A percentile compares a stretch with the other conserved stretches of the same genome.
Evolutionary conservation across 2,797 vertebrate species (phyloP).

Genomic region (Ptychadena robeensis): DNA sequence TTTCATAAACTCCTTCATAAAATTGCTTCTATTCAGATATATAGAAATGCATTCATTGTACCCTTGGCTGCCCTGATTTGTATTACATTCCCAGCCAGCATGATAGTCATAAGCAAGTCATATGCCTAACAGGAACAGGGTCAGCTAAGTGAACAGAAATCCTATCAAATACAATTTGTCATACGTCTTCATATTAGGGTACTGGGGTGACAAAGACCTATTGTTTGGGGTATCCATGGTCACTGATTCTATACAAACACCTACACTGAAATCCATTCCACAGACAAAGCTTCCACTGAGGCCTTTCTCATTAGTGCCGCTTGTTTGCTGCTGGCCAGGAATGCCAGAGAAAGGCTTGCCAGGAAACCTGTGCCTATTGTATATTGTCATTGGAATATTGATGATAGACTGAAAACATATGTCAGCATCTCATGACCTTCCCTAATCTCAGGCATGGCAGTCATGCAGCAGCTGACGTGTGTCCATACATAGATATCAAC

Average conservation of each 20-base stretch:
- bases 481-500: slow-evolving; percentile 6
- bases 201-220: slow-evolving; percentile 11
- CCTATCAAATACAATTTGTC: slow-evolving; percentile 3
- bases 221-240: slow-evolving; percentile 28
- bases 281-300: slow-evolving; percentile 44
- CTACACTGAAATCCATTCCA: slow-evolving; percentile 1
- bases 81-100: neutral
- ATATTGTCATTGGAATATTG: neutral
- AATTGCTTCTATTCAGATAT: too few relatives aligned
- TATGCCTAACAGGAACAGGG: neutral
- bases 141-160: neutral
- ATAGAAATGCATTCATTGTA: too few relatives aligned
- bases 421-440: neutral
- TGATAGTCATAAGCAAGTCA: neutral
- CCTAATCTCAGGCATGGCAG: neutral
- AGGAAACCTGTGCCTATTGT: neutral
- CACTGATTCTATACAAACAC: slow-evolving; percentile 32
- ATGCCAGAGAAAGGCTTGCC: neutral
- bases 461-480: neutral
- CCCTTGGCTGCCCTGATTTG: too few relatives aligned
- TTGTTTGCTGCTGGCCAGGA: slow-evolving; percentile 13
- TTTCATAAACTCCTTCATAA: too few relatives aligned
- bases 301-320: slow-evolving; percentile 20
- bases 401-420: neutral
- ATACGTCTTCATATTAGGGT: neutral